Conservation (phyloP, 2,888 invertebrate species). For the Pherbina coryleti region DNA sequence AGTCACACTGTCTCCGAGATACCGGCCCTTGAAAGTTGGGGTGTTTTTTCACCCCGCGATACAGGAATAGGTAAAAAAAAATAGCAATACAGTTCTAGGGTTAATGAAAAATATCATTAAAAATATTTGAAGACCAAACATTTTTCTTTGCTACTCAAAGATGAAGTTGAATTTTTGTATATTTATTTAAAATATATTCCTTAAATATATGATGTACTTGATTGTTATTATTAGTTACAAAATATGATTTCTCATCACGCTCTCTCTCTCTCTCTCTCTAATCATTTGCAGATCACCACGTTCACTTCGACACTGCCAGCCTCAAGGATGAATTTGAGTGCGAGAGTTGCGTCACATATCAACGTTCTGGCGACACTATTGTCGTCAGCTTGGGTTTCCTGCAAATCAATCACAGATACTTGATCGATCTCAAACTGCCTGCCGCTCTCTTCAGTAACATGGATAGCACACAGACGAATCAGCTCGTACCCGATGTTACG, state of each 20-base stretch:
- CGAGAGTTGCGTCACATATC: constrained; percentile 67
- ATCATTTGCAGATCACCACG: constrained; percentile 65
- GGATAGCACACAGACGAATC: constrained; percentile 47
- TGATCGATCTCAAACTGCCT: constrained; percentile 67
- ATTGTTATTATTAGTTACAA: no score
- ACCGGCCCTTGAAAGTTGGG: no score
- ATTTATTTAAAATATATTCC: no score
- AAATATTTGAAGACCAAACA: no score
- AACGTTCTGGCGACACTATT: constrained; percentile 67
- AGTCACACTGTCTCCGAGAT: no score
- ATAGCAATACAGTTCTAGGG: no score
- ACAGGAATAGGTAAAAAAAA: no score
- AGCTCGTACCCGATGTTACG: constrained; percentile 64
- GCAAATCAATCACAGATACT: constrained; percentile 69
- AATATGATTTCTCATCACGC: neutral
- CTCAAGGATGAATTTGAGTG: constrained; percentile 67
- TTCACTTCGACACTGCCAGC: constrained; percentile 66
- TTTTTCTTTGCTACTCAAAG: no score
- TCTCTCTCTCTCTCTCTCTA: neutral
- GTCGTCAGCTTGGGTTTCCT: constrained; percentile 68
- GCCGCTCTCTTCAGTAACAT: constrained; percentile 61
- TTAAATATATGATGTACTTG: no score
- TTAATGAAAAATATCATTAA: no score
- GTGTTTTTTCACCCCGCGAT: no score
- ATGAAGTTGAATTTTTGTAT: no score